Evolutionary conservation across 2,797 vertebrate genomes (phyloP).

Genomic region (Botia kubotai): DNA sequence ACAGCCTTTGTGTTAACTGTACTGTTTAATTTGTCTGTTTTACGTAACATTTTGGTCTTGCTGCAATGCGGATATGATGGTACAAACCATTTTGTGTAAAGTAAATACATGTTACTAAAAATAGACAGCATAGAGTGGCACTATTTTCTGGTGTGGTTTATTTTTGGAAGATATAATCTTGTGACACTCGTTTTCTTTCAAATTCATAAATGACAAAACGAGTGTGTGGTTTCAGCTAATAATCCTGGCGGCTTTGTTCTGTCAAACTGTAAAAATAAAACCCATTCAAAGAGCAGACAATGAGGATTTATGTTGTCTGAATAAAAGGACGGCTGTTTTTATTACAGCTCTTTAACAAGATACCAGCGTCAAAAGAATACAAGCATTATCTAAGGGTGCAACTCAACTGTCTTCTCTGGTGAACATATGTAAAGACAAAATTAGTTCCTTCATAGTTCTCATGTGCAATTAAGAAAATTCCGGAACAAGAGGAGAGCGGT

Average conservation of each 20-base stretch:
- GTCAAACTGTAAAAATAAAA: conserved; percentile 51
- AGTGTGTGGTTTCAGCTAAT: conserved; percentile 42
- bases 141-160: conserved; percentile 42
- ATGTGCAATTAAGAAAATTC: conserved; percentile 55
- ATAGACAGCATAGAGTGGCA: conserved; percentile 32
- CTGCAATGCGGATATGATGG: too few relatives aligned
- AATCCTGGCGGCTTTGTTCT: conserved; percentile 51
- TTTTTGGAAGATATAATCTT: conserved; percentile 37
- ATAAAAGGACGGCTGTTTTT: conserved; percentile 55
- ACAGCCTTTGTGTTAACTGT: too few relatives aligned
- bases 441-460: conserved; percentile 38
- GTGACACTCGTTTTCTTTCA: conserved; percentile 38
- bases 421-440: conserved; percentile 49
- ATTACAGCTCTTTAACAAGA: conserved; percentile 59
- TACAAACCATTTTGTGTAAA: too few relatives aligned
- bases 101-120: neutral
- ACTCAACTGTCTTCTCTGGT: conserved; percentile 42
- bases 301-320: conserved; percentile 55
- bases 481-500: conserved; percentile 13
- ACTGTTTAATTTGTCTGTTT: too few relatives aligned
- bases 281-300: conserved; percentile 54
- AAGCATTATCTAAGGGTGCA: conserved; percentile 37
- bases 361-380: conserved; percentile 51
- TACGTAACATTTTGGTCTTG: too few relatives aligned
- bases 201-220: conserved; percentile 31